Base-by-base conservation (phyloP, 2,797 vertebrate species). In the Enteromius afrohamiltoni region DNA sequence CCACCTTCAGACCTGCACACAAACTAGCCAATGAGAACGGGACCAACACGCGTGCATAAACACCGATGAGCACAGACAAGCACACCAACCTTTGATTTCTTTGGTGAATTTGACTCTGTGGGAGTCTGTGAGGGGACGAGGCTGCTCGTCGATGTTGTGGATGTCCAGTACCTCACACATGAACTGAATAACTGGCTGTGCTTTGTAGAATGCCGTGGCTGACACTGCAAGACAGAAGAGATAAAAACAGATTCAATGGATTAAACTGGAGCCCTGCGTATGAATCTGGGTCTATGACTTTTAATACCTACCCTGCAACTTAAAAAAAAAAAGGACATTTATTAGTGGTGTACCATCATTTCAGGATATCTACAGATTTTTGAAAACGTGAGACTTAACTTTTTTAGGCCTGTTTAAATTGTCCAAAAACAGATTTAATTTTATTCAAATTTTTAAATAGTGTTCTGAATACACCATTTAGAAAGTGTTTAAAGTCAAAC, bases 141-240 rank as follows among this genome's bases (percentile, higher is more conserved):
- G 98, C 91, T 99, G 98, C 92, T 99, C 98, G 86, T 99, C 98
- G 69, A 99, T 99, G 93, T 99, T 99, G 94, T 99, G 98, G 91
- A 99, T 99, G 95, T 99, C 98, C 93, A 99, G 95, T 86, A 99
- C 98, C 95, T 99, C 98, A 93, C 98, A 99, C 98, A 99, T 99
- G 92, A 99, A 99, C 93, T 99, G 97, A 93, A 99, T 99, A 90
- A 99, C 97, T 73, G 97, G 98, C 95, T 99, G 98, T 95, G 98
- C 98, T 96, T 99, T 99, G 93, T 99, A 99, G 91, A 99, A 99
- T 92, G 98, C 98, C 83, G 98, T 99, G 94, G 98, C 98, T 90
- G 98, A 99, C 90, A 99, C 98, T 99, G 64, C 1, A 60, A 64
- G 31, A 70, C n/a, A 58, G 34, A n/a, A 64, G 21, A 47, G 47